Percentiles rank a stretch among this genome's conserved stretches.
Conservation (phyloP, 2,888 invertebrate species). For the Strigamia maritima region DNA sequence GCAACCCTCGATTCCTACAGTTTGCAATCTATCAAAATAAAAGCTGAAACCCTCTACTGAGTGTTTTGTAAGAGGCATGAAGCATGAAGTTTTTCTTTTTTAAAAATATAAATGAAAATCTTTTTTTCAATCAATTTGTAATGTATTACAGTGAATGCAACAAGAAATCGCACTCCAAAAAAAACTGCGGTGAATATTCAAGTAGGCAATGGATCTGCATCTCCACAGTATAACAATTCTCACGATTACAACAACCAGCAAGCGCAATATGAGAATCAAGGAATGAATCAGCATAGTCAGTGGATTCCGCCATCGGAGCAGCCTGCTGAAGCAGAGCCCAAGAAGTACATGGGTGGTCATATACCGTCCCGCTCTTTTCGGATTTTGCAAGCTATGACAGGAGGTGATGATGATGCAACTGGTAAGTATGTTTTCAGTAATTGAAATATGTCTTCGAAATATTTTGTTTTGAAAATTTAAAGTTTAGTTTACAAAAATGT, state of each 20-base stretch:
- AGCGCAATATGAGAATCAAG: background rate
- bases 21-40: background rate
- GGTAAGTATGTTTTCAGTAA: no score
- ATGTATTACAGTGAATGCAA: background rate
- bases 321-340: conserved; percentile 35
- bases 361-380: conserved; percentile 78
- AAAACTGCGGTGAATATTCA: conserved; percentile 24
- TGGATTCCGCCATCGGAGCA: conserved; percentile 32
- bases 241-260: background rate
- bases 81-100: background rate
- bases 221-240: background rate
- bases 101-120: background rate
- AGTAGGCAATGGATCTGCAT: background rate
- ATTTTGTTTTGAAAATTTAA: no score
- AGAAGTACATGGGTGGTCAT: conserved; percentile 59
- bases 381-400: conserved; percentile 73
- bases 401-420: conserved; percentile 48
- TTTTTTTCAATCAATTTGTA: background rate
- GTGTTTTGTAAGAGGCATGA: background rate
- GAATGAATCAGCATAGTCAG: background rate
- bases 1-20: background rate
- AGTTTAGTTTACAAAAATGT: no score
- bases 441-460: no score
- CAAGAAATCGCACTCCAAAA: background rate
- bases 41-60: conserved; percentile 14